Percentiles rank a stretch among this genome's conserved stretches.
These are phyloP conservation scores for Monomorium pharaonis DNA, from an alignment of 1,140 invertebrate genomes.

Conservation along the genomic window DNA sequence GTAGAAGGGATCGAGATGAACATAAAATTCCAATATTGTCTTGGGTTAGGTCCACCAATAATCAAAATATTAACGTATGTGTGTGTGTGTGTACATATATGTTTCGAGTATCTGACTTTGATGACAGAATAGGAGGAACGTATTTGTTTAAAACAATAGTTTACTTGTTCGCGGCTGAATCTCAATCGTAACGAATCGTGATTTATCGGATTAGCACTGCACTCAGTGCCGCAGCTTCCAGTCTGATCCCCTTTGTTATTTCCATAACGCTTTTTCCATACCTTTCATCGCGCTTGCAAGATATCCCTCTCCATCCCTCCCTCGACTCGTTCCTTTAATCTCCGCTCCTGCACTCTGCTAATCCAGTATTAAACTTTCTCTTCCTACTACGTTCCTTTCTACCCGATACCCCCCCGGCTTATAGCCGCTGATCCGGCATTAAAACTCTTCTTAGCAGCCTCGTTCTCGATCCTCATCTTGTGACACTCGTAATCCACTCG, in stretches of 20 bases:
- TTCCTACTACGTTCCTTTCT: slow-evolving; percentile 16
- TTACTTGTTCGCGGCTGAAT: background rate
- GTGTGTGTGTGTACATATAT: no score
- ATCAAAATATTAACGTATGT: no score
- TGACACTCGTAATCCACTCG: slow-evolving; percentile 38
- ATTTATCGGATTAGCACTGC: background rate
- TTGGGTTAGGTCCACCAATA: no score
- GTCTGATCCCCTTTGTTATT: background rate
- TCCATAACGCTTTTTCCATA: background rate
- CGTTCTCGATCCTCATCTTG: slow-evolving; percentile 17
- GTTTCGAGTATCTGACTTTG: background rate
- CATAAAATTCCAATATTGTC: no score
- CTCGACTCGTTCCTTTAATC: slow-evolving; percentile 21
- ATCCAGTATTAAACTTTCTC: slow-evolving; percentile 57
- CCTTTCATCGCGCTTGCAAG: background rate
- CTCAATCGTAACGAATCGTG: background rate
- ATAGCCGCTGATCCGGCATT: slow-evolving; percentile 47
- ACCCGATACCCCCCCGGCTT: slow-evolving; percentile 3
- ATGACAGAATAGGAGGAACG: background rate
- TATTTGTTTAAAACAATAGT: background rate
- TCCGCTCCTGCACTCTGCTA: slow-evolving; percentile 4
- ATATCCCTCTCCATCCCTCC: background rate
- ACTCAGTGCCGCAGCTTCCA: background rate
- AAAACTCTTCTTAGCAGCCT: slow-evolving; percentile 43
- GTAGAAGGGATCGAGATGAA: no score